Evolutionary conservation across 92 coral and sea anemone genomes (phyloP).

Genomic region (Scolanthus callimorphus): DNA sequence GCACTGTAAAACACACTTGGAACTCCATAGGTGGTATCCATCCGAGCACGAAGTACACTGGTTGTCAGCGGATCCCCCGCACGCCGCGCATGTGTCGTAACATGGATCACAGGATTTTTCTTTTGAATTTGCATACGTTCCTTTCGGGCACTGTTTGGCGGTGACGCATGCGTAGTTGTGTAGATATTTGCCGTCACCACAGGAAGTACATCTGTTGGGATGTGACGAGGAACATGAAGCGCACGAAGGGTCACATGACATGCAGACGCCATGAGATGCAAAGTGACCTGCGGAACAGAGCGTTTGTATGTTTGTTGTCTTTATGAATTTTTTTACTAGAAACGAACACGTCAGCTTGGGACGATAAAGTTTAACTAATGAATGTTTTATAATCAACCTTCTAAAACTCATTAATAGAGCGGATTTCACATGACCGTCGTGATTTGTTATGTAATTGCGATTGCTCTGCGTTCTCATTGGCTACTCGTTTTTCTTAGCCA

Average conservation of each 20-base stretch:
- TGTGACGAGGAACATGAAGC: conserved; percentile 59
- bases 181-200: conserved; percentile 49
- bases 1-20: conserved; percentile 61
- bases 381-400: no score
- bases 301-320: no score
- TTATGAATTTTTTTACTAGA: no score
- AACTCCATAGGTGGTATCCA: conserved; percentile 52
- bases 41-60: conserved; percentile 64
- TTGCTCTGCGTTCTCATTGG: no score
- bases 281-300: conserved; percentile 55
- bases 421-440: no score
- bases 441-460: no score
- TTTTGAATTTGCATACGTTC: conserved; percentile 53
- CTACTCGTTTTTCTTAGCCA: no score
- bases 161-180: conserved; percentile 49
- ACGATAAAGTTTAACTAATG: no score
- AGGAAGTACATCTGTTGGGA: conserved; percentile 68
- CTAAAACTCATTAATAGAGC: no score
- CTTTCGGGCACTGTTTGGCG: conserved; percentile 49
- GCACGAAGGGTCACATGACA: conserved; percentile 58
- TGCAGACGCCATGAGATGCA: conserved; percentile 58
- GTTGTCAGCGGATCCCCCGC: conserved; percentile 39
- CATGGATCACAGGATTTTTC: conserved; percentile 55
- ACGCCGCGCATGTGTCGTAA: conserved; percentile 54
- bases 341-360: no score